Conservation (phyloP, 64 coral and sea anemone genomes). For the Acropora yongei region DNA sequence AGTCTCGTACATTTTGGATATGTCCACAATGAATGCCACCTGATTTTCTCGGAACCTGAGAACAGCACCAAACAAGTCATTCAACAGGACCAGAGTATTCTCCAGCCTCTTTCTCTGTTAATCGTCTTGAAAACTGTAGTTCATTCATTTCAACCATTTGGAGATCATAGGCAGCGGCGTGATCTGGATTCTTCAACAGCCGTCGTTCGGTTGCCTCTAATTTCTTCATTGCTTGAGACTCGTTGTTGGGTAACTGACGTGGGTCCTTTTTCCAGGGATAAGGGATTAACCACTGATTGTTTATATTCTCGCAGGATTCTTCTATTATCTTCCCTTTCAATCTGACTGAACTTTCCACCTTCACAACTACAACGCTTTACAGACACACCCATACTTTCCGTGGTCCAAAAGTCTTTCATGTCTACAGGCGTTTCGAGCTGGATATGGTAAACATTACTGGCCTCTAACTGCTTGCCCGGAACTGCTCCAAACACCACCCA, state of each 20-base stretch:
- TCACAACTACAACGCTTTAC: conserved; percentile 47
- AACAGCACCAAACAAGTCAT: conserved; percentile 74
- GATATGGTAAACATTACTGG: conserved; percentile 17
- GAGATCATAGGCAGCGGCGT: conserved; percentile 42
- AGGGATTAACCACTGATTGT: conserved; percentile 35
- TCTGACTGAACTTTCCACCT: conserved; percentile 53
- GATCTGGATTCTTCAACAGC: conserved; percentile 22
- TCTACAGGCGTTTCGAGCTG: conserved; percentile 23
- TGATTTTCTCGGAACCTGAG: conserved; percentile 70
- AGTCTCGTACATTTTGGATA: conserved; percentile 76
- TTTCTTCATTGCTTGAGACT: conserved; percentile 13
- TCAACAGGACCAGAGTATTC: conserved; percentile 48
- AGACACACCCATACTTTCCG: conserved; percentile 55
- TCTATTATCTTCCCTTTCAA: conserved; percentile 34
- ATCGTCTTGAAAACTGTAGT: conserved; percentile 40
- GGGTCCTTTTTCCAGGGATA: conserved; percentile 42
- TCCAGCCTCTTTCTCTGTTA: conserved; percentile 29
- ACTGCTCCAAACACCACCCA: conserved; percentile 66
- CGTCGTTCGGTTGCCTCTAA: conserved; percentile 23
- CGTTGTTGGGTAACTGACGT: conserved; percentile 24
- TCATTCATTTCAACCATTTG: conserved; percentile 63
- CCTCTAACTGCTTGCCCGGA: background rate
- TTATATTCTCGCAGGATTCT: background rate
- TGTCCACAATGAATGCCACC: conserved; percentile 57
- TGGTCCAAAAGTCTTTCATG: conserved; percentile 54